phyloP scores from a whole-genome alignment of 1,140 invertebrate species.

The Drosophila insularis region DNA sequence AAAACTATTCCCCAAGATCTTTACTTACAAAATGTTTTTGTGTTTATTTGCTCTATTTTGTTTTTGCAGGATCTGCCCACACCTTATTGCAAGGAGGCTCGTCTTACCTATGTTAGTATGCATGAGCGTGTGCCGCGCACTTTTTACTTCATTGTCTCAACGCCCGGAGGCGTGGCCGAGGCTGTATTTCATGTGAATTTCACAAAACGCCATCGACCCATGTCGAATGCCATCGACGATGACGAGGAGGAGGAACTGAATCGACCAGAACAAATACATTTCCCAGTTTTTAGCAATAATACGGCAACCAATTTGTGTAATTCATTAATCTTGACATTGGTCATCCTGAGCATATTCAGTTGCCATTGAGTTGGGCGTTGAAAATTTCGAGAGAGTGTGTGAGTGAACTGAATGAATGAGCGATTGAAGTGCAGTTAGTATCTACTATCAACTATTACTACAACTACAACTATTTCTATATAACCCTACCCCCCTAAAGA shows the following conservation, averaged over 20 bases:
- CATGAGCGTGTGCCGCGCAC: conserved; percentile 80
- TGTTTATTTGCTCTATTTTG: background rate
- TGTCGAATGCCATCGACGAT: conserved; percentile 76
- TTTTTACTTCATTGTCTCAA: conserved; percentile 82
- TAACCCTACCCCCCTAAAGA: conserved; percentile 47
- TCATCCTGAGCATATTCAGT: conserved; percentile 27
- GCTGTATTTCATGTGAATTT: conserved; percentile 81
- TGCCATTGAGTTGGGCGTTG: conserved; percentile 41
- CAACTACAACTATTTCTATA: conserved; percentile 27
- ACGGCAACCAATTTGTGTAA: conserved; percentile 17
- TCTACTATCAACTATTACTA: conserved; percentile 33
- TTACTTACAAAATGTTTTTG: background rate
- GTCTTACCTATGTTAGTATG: conserved; percentile 82
- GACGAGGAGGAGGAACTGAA: conserved; percentile 81
- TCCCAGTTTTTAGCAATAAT: conserved; percentile 72
- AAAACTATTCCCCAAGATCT: too few relatives aligned
- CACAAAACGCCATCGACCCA: conserved; percentile 74
- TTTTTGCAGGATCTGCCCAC: conserved; percentile 75
- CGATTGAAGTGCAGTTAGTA: conserved; percentile 33
- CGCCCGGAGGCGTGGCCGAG: conserved; percentile 80
- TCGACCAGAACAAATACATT: conserved; percentile 81
- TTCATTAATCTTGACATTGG: conserved; percentile 29
- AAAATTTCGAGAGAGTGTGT: background rate
- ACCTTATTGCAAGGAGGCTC: conserved; percentile 82
- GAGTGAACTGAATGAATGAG: conserved; percentile 19